Base-by-base conservation (phyloP, 2,113 vertebrate genomes). In the Mandrillus leucophaeus region DNA sequence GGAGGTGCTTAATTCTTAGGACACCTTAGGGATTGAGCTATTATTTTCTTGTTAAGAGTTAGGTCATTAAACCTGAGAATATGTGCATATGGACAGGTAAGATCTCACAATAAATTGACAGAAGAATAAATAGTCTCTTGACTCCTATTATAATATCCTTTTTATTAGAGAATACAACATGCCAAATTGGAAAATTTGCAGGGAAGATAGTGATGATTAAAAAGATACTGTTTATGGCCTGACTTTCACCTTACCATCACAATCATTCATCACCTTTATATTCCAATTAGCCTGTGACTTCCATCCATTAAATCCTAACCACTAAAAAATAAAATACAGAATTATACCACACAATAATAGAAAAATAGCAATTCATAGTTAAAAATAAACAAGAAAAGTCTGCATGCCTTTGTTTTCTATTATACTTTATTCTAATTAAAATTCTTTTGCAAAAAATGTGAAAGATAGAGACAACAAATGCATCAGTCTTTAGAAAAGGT, bases 371-470 rank as follows among this genome's bases (percentile, higher is more conserved):
- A 70, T 64, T 81, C 93, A 4, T 83, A 38, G 57, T 75, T 70
- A 82, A 94, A 97, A 89, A 73, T 88, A 86, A 95, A 61, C 27
- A 95, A 40, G 52, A 57, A 95, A 88, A 25, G 18, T 59, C 87
- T 93, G 4, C 5, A 38, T 82, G 6, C 22, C 95, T 12, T 2
- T 88, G 18, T 79, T 43, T 76, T 93, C 48, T 20, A 68, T 13
- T 86, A 30, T 30, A 14, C 30, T 64, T 82, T 13, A 83, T 3
- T 61, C 55, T 73, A 73, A 73, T 72, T 83, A 27, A 9, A 89
- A 52, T 85, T 16, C 0, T 92, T 94, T 75, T 40, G 25, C 8
- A 50, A 72, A 92, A 64, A 93, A 85, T 73, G 13, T 96, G 27
- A 90, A 95, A 87, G 2, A 90, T 85, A 66, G 70, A 10, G 1